Conservation (phyloP, 2,888 invertebrate species). For the Bombyx huttoni region DNA sequence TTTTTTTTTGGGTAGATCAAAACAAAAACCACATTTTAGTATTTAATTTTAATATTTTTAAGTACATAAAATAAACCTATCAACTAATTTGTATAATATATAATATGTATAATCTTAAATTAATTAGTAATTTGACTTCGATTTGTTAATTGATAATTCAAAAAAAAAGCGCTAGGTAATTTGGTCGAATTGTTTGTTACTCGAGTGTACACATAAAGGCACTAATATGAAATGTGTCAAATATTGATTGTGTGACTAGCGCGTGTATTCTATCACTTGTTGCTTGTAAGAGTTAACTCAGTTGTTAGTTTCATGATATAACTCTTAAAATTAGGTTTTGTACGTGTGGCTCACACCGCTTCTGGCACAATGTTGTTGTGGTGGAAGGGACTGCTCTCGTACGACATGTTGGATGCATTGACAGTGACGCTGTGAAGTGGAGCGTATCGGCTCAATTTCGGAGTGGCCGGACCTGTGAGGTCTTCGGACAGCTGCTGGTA, state of each 20-base stretch:
- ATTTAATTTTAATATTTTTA: slow-evolving; percentile 71
- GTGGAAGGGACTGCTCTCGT: slow-evolving; percentile 75
- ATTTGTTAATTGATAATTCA: slow-evolving; percentile 55
- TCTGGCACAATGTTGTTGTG: slow-evolving; percentile 76
- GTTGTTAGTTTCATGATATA: slow-evolving; percentile 47
- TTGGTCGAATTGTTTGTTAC: slow-evolving; percentile 45
- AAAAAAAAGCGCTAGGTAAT: slow-evolving; percentile 62
- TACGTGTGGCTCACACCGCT: slow-evolving; percentile 61
- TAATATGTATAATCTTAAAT: slow-evolving; percentile 71
- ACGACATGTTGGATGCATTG: slow-evolving; percentile 64
- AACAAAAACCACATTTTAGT: slow-evolving; percentile 29
- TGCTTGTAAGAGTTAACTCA: slow-evolving; percentile 59
- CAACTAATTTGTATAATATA: slow-evolving; percentile 72
- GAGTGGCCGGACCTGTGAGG: slow-evolving; percentile 77
- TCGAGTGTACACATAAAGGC: slow-evolving; percentile 50
- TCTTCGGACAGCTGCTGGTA: slow-evolving; percentile 86
- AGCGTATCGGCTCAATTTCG: slow-evolving; percentile 77
- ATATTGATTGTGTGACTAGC: slow-evolving; percentile 59
- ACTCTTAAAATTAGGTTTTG: slow-evolving; percentile 30
- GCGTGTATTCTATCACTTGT: slow-evolving; percentile 63
- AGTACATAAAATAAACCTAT: slow-evolving; percentile 73
- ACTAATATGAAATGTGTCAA: slow-evolving; percentile 38
- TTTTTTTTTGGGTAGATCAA: neutral
- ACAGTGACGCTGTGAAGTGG: slow-evolving; percentile 66
- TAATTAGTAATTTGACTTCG: slow-evolving; percentile 70